Evolutionary conservation across 1,140 invertebrate genomes (phyloP), one percentile per base, ranked within the genome.

Genomic region (Muscidifurax raptorellus): DNA sequence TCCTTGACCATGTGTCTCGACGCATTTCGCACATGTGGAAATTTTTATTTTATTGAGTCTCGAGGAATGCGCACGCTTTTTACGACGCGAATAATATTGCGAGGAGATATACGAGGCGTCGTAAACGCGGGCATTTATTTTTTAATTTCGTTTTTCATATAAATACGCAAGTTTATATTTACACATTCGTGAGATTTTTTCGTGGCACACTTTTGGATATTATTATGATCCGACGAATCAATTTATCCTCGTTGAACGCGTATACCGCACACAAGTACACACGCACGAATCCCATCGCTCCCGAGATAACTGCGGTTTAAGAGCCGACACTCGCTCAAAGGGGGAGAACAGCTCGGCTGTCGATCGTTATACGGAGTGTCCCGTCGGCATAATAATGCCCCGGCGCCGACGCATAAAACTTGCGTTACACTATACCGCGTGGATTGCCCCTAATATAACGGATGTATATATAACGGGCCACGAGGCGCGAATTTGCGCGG

Each of bases 401-500:
- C 40, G 71, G 64, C 36, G 12, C 72, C 28, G 25, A 69, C 59
- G 69, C 67, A 59, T 85, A 86, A 87, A 85, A 84, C 15, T 79
- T 82, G 52, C 18, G 52, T 22, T 59, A 7, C 6, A 59, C 52
- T 59, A 83, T 71, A 59, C 40, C 88, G 89, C 67, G 40, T 87
- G 88, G 87, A 90, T 89, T 89, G 90, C 89, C 90, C 90, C 91
- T 72, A 81, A 71, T 72, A 91, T 92, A 92, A 92, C 90, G 90
- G 89, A 91, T 32, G 27, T 69, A 69, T 30, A 30, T n/a, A n/a
- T 91, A 91, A 90, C 82, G 87, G 89, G 89, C 88, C 25, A 13
- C 89, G 89, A 87, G 90, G 90, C 89, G 89, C 90, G 91, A 93
- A 93, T 93, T 93, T 91, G 89, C 87, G 85, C 83, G 86, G 83